These are phyloP conservation scores for Lycia hirtaria DNA, from an alignment of 2,888 invertebrate genomes.

Conservation along the genomic window DNA sequence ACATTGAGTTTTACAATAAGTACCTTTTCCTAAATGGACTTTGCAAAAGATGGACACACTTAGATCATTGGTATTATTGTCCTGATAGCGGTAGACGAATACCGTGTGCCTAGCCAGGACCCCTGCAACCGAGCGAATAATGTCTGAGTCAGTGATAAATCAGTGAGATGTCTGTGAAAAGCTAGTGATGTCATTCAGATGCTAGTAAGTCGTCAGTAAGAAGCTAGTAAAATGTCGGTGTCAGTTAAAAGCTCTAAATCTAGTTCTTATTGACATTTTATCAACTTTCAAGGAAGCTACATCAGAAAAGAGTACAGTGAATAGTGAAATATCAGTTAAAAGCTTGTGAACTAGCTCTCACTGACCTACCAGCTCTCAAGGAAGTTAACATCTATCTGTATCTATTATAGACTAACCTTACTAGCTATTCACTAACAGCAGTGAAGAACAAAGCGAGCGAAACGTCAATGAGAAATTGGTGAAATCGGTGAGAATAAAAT, in stretches of 20 bases:
- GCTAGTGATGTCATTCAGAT: too few species aligned
- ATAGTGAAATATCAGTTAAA: neutral
- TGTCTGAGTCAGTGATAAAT: slow-evolving; percentile 26
- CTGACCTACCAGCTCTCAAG: neutral
- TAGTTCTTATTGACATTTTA: too few species aligned
- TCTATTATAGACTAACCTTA: too few species aligned
- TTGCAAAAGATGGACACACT: slow-evolving; percentile 84
- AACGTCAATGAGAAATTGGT: neutral
- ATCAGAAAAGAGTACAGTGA: neutral
- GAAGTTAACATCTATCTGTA: neutral
- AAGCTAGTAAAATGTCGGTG: neutral
- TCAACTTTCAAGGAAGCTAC: too few species aligned
- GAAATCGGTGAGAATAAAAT: neutral
- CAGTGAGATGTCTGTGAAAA: slow-evolving; percentile 16
- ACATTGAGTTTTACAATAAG: slow-evolving; percentile 47
- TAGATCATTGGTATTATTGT: slow-evolving; percentile 80
- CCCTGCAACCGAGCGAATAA: slow-evolving; percentile 72
- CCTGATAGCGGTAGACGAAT: slow-evolving; percentile 82
- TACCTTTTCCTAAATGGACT: slow-evolving; percentile 86
- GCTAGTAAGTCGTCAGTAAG: slow-evolving; percentile 1
- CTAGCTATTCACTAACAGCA: too few species aligned
- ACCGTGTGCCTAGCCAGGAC: slow-evolving; percentile 82
- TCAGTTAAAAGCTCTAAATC: too few species aligned
- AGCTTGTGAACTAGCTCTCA: neutral
- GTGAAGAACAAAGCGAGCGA: neutral